Conservation (phyloP, 2,113 vertebrate species). For the Zosterops hypoxanthus region DNA sequence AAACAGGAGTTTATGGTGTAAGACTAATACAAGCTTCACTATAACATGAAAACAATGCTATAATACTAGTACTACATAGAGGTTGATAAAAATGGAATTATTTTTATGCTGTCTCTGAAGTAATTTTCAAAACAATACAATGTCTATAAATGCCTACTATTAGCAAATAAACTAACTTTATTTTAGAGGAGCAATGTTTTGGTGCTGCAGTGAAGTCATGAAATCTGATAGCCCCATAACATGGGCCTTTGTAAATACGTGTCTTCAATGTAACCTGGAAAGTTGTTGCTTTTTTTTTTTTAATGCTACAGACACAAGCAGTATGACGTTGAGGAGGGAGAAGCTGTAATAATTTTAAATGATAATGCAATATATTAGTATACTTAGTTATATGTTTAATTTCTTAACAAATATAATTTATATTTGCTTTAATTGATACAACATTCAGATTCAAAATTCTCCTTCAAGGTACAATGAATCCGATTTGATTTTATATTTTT, state of each 20-base stretch:
- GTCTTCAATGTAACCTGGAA: neutral
- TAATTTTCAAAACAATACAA: neutral
- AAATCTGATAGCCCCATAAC: neutral
- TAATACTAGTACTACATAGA: neutral
- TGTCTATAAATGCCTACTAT: neutral
- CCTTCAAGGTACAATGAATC: neutral
- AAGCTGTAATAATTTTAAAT: neutral
- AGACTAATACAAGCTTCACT: neutral
- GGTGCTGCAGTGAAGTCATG: neutral
- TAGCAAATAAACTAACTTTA: slow-evolving; percentile 23
- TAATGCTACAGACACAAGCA: neutral
- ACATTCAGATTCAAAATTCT: neutral
- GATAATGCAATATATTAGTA: neutral
- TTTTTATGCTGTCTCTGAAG: slow-evolving; percentile 25
- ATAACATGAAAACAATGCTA: neutral
- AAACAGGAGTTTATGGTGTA: neutral
- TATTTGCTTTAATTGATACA: neutral
- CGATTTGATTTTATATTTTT: neutral
- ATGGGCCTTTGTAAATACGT: neutral
- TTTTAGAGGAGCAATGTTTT: neutral
- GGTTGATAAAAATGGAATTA: neutral
- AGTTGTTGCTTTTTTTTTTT: neutral
- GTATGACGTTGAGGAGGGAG: neutral
- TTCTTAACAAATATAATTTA: neutral
- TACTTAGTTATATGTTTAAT: neutral